Evolutionary conservation across 2,113 vertebrate genomes (phyloP).

Genomic region (Bolborhynchus lineola): DNA sequence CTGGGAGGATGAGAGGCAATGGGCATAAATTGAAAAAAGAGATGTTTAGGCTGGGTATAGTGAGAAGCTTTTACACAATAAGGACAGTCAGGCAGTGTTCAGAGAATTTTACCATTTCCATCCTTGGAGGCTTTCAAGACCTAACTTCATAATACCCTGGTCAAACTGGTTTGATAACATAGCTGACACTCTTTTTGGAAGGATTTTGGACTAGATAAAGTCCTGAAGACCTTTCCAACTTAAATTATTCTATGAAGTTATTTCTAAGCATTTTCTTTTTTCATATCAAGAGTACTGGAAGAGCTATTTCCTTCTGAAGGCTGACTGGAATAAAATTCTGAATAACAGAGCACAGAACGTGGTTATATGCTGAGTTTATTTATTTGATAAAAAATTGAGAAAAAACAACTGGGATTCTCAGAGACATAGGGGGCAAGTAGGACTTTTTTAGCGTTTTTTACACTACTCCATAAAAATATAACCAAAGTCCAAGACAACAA

Average conservation of each 20-base stretch:
- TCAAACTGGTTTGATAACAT: neutral
- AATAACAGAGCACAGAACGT: neutral
- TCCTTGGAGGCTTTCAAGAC: neutral
- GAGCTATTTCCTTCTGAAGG: neutral
- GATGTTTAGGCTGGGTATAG: neutral
- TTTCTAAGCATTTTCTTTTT: neutral
- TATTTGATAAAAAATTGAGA: neutral
- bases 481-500: neutral
- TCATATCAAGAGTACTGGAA: neutral
- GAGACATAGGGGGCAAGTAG: neutral
- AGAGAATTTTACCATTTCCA: neutral
- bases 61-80: neutral
- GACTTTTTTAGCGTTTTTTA: neutral
- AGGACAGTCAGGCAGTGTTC: neutral
- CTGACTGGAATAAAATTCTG: neutral
- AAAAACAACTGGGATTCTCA: neutral
- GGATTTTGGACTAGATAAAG: neutral
- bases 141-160: neutral
- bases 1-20: neutral
- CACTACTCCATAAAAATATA: neutral
- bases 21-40: neutral
- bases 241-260: neutral
- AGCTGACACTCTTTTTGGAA: neutral
- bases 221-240: neutral
- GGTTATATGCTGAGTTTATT: neutral